These are phyloP conservation scores for Stomorhina lunata DNA, from an alignment of 2,888 invertebrate species.

Conservation along the genomic window DNA sequence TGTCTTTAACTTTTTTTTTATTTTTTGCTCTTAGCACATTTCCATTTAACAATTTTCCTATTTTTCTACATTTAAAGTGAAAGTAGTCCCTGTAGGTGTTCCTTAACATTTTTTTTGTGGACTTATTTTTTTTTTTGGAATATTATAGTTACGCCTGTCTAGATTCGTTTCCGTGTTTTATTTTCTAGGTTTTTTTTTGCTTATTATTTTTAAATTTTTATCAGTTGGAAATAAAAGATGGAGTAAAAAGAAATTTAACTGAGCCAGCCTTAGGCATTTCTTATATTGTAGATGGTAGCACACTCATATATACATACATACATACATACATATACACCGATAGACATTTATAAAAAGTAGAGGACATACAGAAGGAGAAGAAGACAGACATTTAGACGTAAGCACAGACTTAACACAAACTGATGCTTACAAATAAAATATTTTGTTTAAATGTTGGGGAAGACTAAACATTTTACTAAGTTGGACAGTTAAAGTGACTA, in stretches of 20 bases:
- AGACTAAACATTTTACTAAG: slow-evolving; percentile 24
- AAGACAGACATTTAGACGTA: neutral
- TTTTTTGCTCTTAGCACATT: slow-evolving; percentile 6
- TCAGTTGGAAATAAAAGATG: slow-evolving; percentile 6
- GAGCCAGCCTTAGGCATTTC: slow-evolving; percentile 32
- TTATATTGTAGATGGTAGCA: neutral
- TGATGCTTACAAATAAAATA: slow-evolving; percentile 25
- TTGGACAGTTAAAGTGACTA: slow-evolving; percentile 35
- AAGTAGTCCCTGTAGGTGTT: slow-evolving; percentile 27
- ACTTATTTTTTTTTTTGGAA: neutral
- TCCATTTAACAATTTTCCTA: neutral
- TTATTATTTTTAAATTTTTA: neutral
- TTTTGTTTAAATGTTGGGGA: slow-evolving; percentile 28
- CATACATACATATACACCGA: too few relatives aligned
- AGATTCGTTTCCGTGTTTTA: slow-evolving; percentile 41
- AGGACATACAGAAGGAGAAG: neutral
- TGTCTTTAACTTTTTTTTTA: neutral
- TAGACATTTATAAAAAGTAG: neutral
- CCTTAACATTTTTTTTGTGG: neutral
- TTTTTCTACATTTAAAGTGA: neutral
- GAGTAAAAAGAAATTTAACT: neutral
- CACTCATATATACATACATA: neutral
- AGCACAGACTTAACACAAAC: slow-evolving; percentile 5
- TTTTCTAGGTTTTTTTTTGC: neutral
- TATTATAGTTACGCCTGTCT: slow-evolving; percentile 25